Evolutionary conservation across 2,888 invertebrate genomes (phyloP), one percentile per base, ranked within the genome.

Genomic region (Ophion slaviceki): DNA sequence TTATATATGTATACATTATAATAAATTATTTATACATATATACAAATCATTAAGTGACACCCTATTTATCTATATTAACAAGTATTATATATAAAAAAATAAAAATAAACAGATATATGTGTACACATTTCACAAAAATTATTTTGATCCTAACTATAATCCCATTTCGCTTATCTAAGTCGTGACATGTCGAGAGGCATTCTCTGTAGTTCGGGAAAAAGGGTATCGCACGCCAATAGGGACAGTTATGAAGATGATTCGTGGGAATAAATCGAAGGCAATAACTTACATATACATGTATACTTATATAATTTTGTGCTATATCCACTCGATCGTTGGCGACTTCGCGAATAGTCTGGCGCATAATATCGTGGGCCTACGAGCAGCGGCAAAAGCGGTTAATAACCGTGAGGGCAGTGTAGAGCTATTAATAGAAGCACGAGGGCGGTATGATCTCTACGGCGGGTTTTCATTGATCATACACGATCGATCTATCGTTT

Each of bases 371-470:
- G 86, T 87, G 87, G 85, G 87, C 71, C 47, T 76, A 74, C 75
- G 53, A 72, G 76, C 67, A 85, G 72, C 66, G 72, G 80, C 70
- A 75, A 84, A 83, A 74, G 77, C 85, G 82, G 82, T 86, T 87
- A 87, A 88, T 88, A 88, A 88, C 86, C 85, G 81, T 62, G 85
- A 86, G 82, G 82, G 80, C 72, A 82, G 77, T 82, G 66, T 72
- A 32, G 53, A 53, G 67, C 88, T 89, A 89, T 88, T 88, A 88
- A 89, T 89, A 89, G 89, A 85, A 86, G 47, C 82, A 83, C 85
- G 87, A 87, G 86, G 87, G 88, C 87, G 88, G 75, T 84, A 80
- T 77, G 70, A 67, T 77, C 66, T 80, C 71, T 75, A 68, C 71
- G 45, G 64, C 74, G 61, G 47, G 68, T 85, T 85, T 83, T 80